Base-by-base conservation (phyloP, 2,113 vertebrate genomes). In the Ictalurus furcatus region DNA sequence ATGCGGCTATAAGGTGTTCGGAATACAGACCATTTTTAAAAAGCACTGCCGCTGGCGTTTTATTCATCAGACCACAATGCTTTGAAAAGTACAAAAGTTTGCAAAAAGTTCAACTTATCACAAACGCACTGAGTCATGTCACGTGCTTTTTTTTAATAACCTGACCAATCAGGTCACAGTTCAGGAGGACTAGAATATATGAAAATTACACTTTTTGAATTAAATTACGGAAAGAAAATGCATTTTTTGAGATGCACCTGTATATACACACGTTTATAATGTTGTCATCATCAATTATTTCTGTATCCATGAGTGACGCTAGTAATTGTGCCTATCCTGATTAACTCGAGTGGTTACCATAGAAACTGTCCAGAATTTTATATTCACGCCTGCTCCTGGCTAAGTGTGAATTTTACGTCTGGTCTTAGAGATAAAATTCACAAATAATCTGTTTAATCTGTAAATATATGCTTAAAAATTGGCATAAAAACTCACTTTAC, bases 51-150 rank as follows among this genome's bases (percentile, higher is more conserved):
- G 25, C 12, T 14, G 59, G 83, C 59, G 14, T 84, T 84, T 84
- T 65, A 84, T n/a, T 84, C 59, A 84, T 84, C 83, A 84, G 83
- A 48, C 59, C 59, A 84, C 37, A 67, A 48, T 84, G 83, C 83
- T 84, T 84, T 84, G 59, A 65, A 65, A 84, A 65, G 83, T 67
- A 84, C 83, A 65, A 48, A 84, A 84, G 59, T 65, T 65, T 84
- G 58, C 21, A 25, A 84, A 48, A 44, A 63, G 82, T 84, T 63
- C 37, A 17, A 9, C 14, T 84, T 84, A 84, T 28, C 40, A 48
- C 58, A 65, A n/a, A 84, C 17, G 82, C 37, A 44, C 37, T 65
- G 37, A 28, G 37, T 65, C 37, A 65, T 65, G 58, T 84, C 23
- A 48, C 48, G 34, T 2, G 23, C 34, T 37, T 37, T 59, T 84